A percentile compares a stretch with the other conserved stretches of the same genome.
phyloP scores from a whole-genome alignment of 1,140 invertebrate genomes.

The Pissodes strobi region DNA sequence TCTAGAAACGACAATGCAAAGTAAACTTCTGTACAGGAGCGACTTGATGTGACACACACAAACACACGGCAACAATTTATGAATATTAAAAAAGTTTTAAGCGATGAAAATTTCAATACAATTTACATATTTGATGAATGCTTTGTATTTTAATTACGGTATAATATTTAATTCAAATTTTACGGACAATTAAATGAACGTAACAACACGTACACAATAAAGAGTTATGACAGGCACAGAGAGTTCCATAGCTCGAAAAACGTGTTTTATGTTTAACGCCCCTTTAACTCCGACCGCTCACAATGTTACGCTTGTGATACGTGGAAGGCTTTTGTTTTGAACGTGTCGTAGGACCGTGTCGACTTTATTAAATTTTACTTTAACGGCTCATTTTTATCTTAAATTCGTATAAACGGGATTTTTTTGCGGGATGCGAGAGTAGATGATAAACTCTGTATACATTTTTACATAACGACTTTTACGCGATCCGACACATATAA shows the following conservation, averaged over 20 bases:
- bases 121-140: slow-evolving; percentile 55
- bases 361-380: slow-evolving; percentile 1
- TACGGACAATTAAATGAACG: slow-evolving; percentile 54
- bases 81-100: slow-evolving; percentile 54
- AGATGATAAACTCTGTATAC: too few relatives aligned
- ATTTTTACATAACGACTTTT: too few relatives aligned
- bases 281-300: slow-evolving; percentile 23
- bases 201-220: slow-evolving; percentile 45
- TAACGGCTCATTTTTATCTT: background rate
- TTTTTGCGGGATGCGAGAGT: too few relatives aligned
- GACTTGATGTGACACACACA: slow-evolving; percentile 1
- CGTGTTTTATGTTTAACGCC: slow-evolving; percentile 42
- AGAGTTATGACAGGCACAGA: slow-evolving; percentile 45
- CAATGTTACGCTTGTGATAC: slow-evolving; percentile 16
- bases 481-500: too few relatives aligned
- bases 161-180: slow-evolving; percentile 56
- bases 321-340: background rate
- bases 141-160: slow-evolving; percentile 56
- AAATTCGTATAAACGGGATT: too few relatives aligned
- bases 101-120: slow-evolving; percentile 54
- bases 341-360: background rate
- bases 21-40: background rate
- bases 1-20: slow-evolving; percentile 1
- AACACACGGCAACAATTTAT: slow-evolving; percentile 42
- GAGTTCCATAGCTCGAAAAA: slow-evolving; percentile 43